A percentile compares a stretch with the other conserved stretches of the same genome.
Evolutionary conservation across 2,888 invertebrate species (phyloP).

Genomic region (Reticulitermes lucifugus): DNA sequence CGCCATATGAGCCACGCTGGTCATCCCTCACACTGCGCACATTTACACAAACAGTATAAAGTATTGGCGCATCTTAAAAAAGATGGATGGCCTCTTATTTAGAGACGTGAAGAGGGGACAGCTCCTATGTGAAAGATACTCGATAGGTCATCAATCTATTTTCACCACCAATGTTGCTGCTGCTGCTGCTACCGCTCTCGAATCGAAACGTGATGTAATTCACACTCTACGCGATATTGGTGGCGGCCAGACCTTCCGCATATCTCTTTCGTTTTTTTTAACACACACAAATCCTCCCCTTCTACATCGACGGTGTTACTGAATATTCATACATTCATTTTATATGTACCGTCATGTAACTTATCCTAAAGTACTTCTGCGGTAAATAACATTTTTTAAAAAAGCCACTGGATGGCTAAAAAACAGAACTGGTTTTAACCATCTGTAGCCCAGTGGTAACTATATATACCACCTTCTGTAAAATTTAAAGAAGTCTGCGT

Average conservation of each 20-base stretch:
- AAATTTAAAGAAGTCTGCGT: no score
- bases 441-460: background rate
- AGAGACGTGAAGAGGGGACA: background rate
- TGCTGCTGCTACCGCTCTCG: background rate
- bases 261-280: background rate
- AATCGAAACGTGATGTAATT: slow-evolving; percentile 2
- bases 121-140: background rate
- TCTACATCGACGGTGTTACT: background rate
- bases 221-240: background rate
- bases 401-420: background rate
- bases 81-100: slow-evolving; percentile 4
- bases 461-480: no score
- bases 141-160: background rate
- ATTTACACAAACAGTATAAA: slow-evolving; percentile 5
- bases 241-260: background rate
- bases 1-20: background rate
- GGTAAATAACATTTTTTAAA: background rate
- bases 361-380: background rate
- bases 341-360: slow-evolving; percentile 4
- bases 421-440: background rate
- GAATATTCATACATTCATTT: background rate
- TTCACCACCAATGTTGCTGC: background rate
- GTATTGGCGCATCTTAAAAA: background rate
- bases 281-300: background rate
- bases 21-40: background rate